phyloP scores from a whole-genome alignment of 2,888 invertebrate genomes.

The Ommatoiulus sabulosus region DNA sequence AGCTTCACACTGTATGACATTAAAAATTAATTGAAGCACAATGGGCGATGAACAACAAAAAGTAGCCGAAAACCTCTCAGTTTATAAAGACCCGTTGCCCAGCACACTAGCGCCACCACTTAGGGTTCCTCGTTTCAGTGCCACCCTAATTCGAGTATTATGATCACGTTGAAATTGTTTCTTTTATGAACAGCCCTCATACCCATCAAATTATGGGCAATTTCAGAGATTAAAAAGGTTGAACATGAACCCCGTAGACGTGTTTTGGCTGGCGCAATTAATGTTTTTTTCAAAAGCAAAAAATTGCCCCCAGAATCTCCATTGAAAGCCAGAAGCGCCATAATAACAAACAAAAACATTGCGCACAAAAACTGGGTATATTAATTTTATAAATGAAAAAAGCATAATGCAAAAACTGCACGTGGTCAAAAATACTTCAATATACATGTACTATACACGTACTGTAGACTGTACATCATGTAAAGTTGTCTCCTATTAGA shows the following conservation, averaged over 20 bases:
- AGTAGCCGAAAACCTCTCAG: slow-evolving; percentile 11
- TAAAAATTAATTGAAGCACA: slow-evolving; percentile 30
- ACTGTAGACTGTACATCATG: too few species aligned
- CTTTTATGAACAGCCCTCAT: background rate
- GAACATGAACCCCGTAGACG: slow-evolving; percentile 4
- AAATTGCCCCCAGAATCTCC: background rate
- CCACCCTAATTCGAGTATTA: background rate
- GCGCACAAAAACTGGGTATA: background rate
- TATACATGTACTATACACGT: too few species aligned
- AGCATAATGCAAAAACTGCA: background rate
- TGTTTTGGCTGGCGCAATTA: background rate
- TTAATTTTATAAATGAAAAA: background rate
- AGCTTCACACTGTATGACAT: background rate
- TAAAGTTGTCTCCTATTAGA: too few species aligned
- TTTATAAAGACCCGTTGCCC: background rate
- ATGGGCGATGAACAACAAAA: slow-evolving; percentile 30
- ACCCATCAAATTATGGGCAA: background rate
- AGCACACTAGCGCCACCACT: background rate
- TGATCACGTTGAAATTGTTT: slow-evolving; percentile 24
- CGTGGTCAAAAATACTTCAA: too few species aligned
- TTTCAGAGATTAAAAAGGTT: background rate
- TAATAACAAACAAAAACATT: slow-evolving; percentile 10
- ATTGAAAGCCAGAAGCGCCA: background rate
- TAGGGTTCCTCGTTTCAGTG: slow-evolving; percentile 1
- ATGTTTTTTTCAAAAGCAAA: slow-evolving; percentile 7